Evolutionary conservation across 1,140 invertebrate genomes (phyloP), one percentile per base, ranked within the genome.

Genomic region (Pteromalus puparum): DNA sequence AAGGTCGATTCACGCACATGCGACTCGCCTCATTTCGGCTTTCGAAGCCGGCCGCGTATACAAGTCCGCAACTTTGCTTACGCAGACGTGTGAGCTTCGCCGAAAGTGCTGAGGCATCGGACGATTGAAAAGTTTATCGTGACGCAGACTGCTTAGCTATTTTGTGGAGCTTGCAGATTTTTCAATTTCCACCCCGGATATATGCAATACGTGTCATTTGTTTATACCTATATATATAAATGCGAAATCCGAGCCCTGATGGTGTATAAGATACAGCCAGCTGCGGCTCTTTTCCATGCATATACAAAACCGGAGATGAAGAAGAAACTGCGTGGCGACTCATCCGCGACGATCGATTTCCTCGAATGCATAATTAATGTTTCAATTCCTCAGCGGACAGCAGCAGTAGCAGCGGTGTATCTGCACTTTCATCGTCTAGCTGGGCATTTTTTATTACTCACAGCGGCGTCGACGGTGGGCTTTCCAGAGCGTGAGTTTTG

Each of bases 1-100:
- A 90, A 90, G 89, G 89, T 85, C 89, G 87, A 87, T 86, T 83
- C 87, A 83, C 87, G 30, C 68, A 85, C 73, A 18, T 42, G 46
- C 79, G 38, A 24, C 28, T 26, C 61, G 61, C 34, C n/a, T 65
- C n/a, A 34, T 42, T 21, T 2, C 21, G 7, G 65, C 5, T 26
- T 24, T 70, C 68, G 68, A 70, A 9, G 68, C 13, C 26, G 68
- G 21, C n/a, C n/a, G n/a, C n/a, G n/a, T n/a, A n/a, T n/a, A 42
- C 38, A 9, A 10, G 4, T 34, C 30, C 30, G 30, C 3, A 9
- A 42, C 38, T 42, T 42, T 42, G 38, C 38, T 42, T 42, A 42
- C 38, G 38, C 9, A 10, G 38, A 34, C 30, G 9, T 34, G 6
- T 1, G 38, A 42, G 38, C 38, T 42, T 42, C 38, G 38, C 38